Evolutionary conservation across 2,797 vertebrate genomes (phyloP).

Genomic region (Tokudaia muenninki): DNA sequence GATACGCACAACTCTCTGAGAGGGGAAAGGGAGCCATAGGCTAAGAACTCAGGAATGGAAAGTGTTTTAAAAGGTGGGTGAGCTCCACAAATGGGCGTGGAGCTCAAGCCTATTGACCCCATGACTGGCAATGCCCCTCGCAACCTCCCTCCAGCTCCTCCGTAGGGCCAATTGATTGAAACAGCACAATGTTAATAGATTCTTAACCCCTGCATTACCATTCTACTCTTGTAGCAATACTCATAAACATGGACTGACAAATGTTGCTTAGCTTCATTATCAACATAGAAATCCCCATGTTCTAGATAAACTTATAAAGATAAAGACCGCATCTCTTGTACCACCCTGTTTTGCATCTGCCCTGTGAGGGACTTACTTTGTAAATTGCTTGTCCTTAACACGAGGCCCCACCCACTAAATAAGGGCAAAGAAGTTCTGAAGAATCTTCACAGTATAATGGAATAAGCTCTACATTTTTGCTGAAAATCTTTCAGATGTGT

Average conservation of each 20-base stretch:
- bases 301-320: conserved; percentile 42
- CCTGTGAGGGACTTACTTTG: conserved; percentile 19
- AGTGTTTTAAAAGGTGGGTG: conserved; percentile 25
- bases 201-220: conserved; percentile 44
- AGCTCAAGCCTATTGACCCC: conserved; percentile 12
- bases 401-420: conserved; percentile 26
- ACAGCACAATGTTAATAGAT: conserved; percentile 26
- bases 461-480: conserved; percentile 66
- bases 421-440: conserved; percentile 43
- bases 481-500: neutral
- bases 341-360: neutral
- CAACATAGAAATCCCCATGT: neutral
- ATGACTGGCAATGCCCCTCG: neutral
- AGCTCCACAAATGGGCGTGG: neutral
- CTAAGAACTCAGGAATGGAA: conserved; percentile 57
- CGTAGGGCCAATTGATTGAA: neutral
- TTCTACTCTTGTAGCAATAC: neutral
- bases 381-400: conserved; percentile 69
- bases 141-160: neutral
- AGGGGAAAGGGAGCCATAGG: neutral
- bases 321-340: neutral
- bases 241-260: neutral
- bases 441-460: conserved; percentile 28
- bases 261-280: conserved; percentile 2
- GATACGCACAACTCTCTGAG: conserved; percentile 30